Conservation (phyloP, 1,140 invertebrate species). For the Diabrotica undecimpunctata region DNA sequence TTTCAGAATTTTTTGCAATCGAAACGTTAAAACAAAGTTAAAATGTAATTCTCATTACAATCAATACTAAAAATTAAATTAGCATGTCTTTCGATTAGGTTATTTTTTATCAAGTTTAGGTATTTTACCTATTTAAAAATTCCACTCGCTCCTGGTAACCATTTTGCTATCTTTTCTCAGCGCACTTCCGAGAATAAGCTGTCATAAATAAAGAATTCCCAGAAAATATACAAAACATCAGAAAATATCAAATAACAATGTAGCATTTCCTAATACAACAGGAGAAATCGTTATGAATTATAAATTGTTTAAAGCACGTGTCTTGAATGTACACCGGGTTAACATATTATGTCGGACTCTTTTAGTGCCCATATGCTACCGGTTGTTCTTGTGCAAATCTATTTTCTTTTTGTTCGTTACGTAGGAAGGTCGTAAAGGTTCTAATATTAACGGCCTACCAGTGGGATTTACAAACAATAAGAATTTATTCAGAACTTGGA, state of each 20-base stretch:
- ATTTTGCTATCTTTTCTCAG: too few relatives aligned
- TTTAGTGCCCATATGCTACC: slow-evolving; percentile 5
- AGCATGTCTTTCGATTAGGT: too few relatives aligned
- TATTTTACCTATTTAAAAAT: too few relatives aligned
- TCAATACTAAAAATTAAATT: too few relatives aligned
- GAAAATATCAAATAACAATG: slow-evolving; percentile 9
- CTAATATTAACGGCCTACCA: neutral
- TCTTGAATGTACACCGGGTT: neutral
- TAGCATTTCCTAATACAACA: too few relatives aligned
- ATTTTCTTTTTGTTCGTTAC: neutral
- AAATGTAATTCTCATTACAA: too few relatives aligned
- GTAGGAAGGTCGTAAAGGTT: neutral
- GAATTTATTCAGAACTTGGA: neutral
- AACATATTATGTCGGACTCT: slow-evolving; percentile 7
- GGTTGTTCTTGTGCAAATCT: neutral
- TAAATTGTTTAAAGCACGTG: slow-evolving; percentile 7
- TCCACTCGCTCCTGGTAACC: too few relatives aligned
- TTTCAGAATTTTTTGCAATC: too few relatives aligned
- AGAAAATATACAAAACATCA: neutral
- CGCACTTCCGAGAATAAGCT: too few relatives aligned
- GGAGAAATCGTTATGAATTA: slow-evolving; percentile 12
- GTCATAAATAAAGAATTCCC: neutral
- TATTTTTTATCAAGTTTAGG: too few relatives aligned
- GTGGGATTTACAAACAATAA: slow-evolving; percentile 12
- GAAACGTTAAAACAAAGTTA: too few relatives aligned